These are phyloP conservation scores for Heliconius eleuchia DNA, from an alignment of 1,140 invertebrate genomes.

Conservation along the genomic window DNA sequence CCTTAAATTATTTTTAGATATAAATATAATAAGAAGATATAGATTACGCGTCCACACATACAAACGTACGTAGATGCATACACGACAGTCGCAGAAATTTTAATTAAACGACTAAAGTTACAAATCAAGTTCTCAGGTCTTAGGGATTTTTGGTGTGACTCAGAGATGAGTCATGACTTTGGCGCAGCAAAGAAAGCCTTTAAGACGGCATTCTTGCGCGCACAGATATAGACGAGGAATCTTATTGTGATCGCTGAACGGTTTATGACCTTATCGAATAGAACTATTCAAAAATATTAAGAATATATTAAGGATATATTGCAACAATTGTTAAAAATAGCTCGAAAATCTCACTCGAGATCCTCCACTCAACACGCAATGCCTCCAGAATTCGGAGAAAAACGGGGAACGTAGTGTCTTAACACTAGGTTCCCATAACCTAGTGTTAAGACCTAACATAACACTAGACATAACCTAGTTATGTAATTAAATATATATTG, in stretches of 20 bases:
- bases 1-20: too few relatives aligned
- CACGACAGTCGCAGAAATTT: constrained; percentile 21
- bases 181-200: constrained; percentile 55
- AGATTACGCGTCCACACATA: not conserved
- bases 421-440: too few relatives aligned
- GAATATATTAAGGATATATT: not conserved
- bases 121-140: constrained; percentile 31
- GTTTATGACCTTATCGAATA: constrained; percentile 69
- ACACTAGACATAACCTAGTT: too few relatives aligned
- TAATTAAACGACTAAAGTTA: constrained; percentile 26
- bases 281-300: constrained; percentile 32
- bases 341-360: too few relatives aligned
- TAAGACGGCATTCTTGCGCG: constrained; percentile 45
- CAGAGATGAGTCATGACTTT: constrained; percentile 51
- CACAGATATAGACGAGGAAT: constrained; percentile 63
- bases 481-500: too few relatives aligned
- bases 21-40: not conserved
- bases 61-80: not conserved
- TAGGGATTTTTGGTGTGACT: constrained; percentile 43
- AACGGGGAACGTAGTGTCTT: too few relatives aligned
- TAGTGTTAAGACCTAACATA: too few relatives aligned
- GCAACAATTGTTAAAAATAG: not conserved
- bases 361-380: too few relatives aligned
- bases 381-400: too few relatives aligned
- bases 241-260: constrained; percentile 66